These are phyloP conservation scores for Calliphora vomitoria DNA, from an alignment of 2,888 invertebrate genomes.

Conservation along the genomic window DNA sequence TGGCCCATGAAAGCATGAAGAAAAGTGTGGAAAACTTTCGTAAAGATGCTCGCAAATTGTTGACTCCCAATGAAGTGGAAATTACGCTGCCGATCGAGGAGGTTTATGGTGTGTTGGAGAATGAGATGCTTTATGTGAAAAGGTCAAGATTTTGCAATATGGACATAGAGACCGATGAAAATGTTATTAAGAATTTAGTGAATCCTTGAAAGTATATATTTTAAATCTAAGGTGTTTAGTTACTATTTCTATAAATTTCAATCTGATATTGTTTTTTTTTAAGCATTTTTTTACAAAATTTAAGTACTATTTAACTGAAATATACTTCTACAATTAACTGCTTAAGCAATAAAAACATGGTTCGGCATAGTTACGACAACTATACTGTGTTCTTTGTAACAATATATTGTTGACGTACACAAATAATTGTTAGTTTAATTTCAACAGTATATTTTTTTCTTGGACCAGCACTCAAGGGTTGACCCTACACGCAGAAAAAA, in stretches of 20 bases:
- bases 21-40: conserved; percentile 82
- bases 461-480: too few species aligned
- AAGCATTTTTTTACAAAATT: conserved; percentile 47
- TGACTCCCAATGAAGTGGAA: conserved; percentile 81
- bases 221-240: not conserved
- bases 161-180: conserved; percentile 78
- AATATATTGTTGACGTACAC: too few species aligned
- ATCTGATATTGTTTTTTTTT: not conserved
- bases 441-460: too few species aligned
- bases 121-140: conserved; percentile 78
- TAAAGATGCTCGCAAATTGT: conserved; percentile 81
- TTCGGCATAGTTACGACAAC: too few species aligned
- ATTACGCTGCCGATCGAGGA: conserved; percentile 81
- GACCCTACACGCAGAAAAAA: too few species aligned
- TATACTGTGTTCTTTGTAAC: too few species aligned
- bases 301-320: too few species aligned
- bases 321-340: too few species aligned
- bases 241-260: not conserved
- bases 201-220: conserved; percentile 74
- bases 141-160: conserved; percentile 78
- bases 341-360: too few species aligned
- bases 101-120: conserved; percentile 80
- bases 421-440: too few species aligned
- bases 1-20: conserved; percentile 81
- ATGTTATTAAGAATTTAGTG: conserved; percentile 78